Evolutionary conservation across 2,888 invertebrate genomes (phyloP), one percentile per base, ranked within the genome.

Genomic region (Lithophane ornitopus): DNA sequence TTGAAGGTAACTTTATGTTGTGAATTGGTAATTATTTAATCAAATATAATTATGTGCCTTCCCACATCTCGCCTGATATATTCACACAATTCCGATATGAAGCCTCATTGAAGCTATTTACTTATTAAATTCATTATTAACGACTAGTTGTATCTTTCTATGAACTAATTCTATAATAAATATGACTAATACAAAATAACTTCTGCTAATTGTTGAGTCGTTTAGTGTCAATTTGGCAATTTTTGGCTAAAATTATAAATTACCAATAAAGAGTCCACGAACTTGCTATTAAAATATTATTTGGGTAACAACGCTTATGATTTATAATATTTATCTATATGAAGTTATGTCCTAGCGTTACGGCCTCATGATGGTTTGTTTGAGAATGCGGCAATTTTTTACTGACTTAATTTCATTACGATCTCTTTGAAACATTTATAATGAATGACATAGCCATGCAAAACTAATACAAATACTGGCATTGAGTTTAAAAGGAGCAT

Each of bases 201-300:
- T 89, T 91, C 87, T 85, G 89, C 90, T 92, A 94, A 84, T 86
- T 90, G 80, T 94, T 90, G 92, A 94, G 92, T 92, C 88, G 87
- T 89, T 91, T 87, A 87, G 83, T 88, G 86, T 90, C 89, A 88
- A 92, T 96, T 96, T 96, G 96, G 96, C 96, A 95, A 94, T 94
- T 94, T 95, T 96, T 96, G 95, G 95, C 95, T 90, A 91, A 95
- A 94, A 94, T 90, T 88, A 94, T 92, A 92, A 90, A 88, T 91
- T 85, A 88, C 89, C 90, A 92, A 89, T 87, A 77, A 76, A 78
- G 80, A 75, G 66, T 69, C 41, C 14, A 34, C 52, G 4, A 54
- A 72, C 22, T 70, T 54, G 46, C 34, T 74, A 61, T 73, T 81
- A 44, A 56, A 70, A 62, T 65, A 63, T 72, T 56, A 72, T 70